Base-by-base conservation (phyloP, 2,113 vertebrate species). In the Prietella phreatophila region DNA sequence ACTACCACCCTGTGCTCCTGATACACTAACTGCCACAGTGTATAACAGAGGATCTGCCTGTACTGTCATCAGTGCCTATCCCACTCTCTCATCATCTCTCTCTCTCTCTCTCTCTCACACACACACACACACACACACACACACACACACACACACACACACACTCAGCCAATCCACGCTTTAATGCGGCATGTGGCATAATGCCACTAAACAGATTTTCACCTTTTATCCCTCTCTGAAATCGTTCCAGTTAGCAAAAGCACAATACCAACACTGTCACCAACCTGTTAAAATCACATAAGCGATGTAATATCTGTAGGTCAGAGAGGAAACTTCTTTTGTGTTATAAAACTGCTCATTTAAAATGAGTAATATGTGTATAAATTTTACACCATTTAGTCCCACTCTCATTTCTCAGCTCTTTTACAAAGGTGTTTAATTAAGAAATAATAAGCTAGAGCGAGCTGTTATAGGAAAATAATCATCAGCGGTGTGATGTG, bases 181-280 rank as follows among this genome's bases (percentile, higher is more conserved):
- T 87, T 89, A 86, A 87, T 63, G 53, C 85, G 78, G 87, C 67
- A 80, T 87, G 84, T 89, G 89, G 87, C 89, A 60, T 85, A 85
- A 87, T 89, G 85, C 87, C 88, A 90, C 82, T 89, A 90, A 90
- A 90, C 80, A 89, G 85, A 89, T 87, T 90, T 89, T 85, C 69
- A 85, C 85, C 85, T 87, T 90, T 89, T 78, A 89, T 90, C 53
- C 83, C 50, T 61, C 58, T 87, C 82, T 88, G 75, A 90, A 90
- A 90, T 82, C 82, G 4, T 82, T 90, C 84, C 89, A 86, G 81
- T 61, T 76, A 86, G 78, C 84, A 79, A 86, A 78, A 88, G 83
- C 85, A 60, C 71, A 86, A 85, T 75, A 84, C 67, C 87, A 89
- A 82, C 55, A 39, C 65, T 61, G 85, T 73, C 71, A 55, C 84